These are phyloP conservation scores for Spheniscus mendiculus DNA, from an alignment of 2,113 vertebrate genomes.

Conservation along the genomic window DNA sequence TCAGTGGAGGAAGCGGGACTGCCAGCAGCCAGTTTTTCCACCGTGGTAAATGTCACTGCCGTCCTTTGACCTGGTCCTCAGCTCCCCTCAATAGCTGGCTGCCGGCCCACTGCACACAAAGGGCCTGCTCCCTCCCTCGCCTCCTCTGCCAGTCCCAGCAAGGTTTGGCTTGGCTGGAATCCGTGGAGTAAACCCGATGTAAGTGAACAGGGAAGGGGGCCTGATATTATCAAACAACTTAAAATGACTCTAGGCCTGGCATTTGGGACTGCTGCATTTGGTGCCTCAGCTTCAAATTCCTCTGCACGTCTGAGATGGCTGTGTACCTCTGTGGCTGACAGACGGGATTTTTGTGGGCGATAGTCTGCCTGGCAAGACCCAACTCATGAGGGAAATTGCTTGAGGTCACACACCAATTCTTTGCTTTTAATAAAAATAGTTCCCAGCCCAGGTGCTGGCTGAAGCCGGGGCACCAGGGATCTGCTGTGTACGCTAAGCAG, in stretches of 20 bases:
- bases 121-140: accelerated
- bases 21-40: constrained; percentile 4
- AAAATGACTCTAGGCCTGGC: neutral
- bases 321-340: accelerated
- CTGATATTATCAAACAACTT: neutral
- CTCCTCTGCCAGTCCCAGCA: neutral
- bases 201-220: neutral
- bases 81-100: constrained; percentile 2
- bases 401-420: neutral
- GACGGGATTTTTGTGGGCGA: neutral
- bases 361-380: neutral
- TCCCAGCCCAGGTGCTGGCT: neutral
- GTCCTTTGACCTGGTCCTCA: neutral
- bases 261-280: neutral
- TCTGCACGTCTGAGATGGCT: neutral
- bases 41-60: neutral
- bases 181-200: neutral
- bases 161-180: neutral
- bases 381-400: neutral
- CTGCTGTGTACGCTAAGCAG: neutral
- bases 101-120: accelerated
- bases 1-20: neutral
- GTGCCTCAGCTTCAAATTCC: neutral
- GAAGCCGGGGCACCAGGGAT: neutral
- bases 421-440: neutral